Conservation (phyloP, 2,113 vertebrate species). For the Podarcis muralis region DNA sequence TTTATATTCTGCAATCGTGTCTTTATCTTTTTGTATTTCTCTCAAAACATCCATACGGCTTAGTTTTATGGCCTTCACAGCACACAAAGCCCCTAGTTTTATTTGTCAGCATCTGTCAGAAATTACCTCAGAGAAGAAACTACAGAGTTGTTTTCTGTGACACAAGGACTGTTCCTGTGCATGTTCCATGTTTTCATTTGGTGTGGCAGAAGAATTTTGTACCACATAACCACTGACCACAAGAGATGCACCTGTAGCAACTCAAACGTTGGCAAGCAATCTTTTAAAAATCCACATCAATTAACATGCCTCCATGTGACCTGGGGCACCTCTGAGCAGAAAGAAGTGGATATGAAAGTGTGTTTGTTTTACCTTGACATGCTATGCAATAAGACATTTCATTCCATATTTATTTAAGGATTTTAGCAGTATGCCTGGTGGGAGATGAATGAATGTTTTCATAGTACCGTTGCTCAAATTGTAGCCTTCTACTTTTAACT, state of each 20-base stretch:
- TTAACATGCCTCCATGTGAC: conserved; percentile 43
- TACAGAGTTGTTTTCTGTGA: conserved; percentile 30
- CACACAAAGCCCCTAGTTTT: conserved; percentile 43
- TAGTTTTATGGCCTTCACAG: conserved; percentile 37
- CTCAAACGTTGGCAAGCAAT: conserved; percentile 55
- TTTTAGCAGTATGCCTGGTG: conserved; percentile 71
- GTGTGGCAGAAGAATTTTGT: conserved; percentile 8
- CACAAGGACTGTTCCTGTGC: conserved; percentile 35
- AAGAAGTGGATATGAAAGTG: conserved; percentile 65
- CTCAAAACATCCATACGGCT: conserved; percentile 32
- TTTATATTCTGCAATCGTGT: conserved; percentile 24
- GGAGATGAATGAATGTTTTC: conserved; percentile 72
- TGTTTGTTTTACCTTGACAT: conserved; percentile 72
- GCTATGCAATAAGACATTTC: conserved; percentile 70
- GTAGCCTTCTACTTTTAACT: conserved; percentile 67
- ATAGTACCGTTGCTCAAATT: conserved; percentile 63
- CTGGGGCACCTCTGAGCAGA: conserved; percentile 47
- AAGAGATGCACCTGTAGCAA: conserved; percentile 68
- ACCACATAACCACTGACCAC: conserved; percentile 45
- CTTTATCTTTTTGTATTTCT: conserved; percentile 43
- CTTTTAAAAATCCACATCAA: conserved; percentile 63
- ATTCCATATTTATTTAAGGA: conserved; percentile 72
- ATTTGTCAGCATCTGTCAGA: conserved; percentile 38
- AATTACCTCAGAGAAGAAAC: conserved; percentile 47
- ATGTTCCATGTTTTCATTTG: conserved; percentile 53